Base-by-base conservation (phyloP, 2,113 vertebrate genomes). In the Actinemys pallida region DNA sequence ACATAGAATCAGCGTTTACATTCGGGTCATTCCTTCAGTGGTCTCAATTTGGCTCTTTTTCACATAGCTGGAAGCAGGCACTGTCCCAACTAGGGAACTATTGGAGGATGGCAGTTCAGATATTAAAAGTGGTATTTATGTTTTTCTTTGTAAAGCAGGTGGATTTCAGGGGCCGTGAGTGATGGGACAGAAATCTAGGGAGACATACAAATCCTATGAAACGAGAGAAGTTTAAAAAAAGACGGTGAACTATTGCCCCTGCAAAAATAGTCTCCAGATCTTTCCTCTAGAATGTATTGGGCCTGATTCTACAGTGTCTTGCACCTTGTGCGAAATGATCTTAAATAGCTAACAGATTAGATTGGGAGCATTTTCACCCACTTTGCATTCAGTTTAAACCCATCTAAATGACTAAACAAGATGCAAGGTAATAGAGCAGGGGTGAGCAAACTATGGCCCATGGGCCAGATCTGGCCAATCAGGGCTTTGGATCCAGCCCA, bases 151-250 rank as follows among this genome's bases (percentile, higher is more conserved):
- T 84, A 92, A 91, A 92, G 91, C 75, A 54, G 90, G 94, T 93
- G 91, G 95, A 96, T 96, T 96, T 81, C 84, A 94, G 82, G 90
- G 93, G 81, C 75, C 88, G 93, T 96, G 96, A 82, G 93, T 93
- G 96, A 91, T 91, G 95, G 80, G 90, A 91, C 31, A 93, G 94
- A 96, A 95, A 91, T 59, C 83, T 76, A 95, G 95, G 90, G 10
- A 25, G 42, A 78, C 87, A 86, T 93, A 89, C 86, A 89, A 94
- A 92, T 94, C 80, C 57, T 59, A 24, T 90, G 50, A 92, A 94
- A 87, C 22, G 24, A 47, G 90, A 84, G 85, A 52, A 39, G 20
- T 78, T 95, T 87, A 2, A 83, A 52, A 45, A 78, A 53, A 78
- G 78, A 75, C n/a, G 75, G 83, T 76, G 52, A 92, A 79, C 39